Base-by-base conservation (phyloP, 2,113 vertebrate genomes). In the Rhadina sibilatrix region DNA sequence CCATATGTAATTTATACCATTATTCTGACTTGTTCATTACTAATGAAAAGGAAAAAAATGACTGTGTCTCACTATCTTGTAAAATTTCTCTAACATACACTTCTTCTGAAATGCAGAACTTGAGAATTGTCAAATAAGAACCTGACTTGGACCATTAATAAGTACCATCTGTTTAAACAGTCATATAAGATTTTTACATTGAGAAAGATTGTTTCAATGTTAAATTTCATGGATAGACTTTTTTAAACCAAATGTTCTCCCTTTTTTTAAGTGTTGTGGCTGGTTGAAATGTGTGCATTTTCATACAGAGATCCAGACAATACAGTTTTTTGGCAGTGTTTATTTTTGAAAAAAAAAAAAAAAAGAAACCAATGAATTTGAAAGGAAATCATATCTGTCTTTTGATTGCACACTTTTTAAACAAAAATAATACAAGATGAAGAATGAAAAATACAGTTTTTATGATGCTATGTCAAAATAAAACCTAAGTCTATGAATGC, bases 381-480 rank as follows among this genome's bases (percentile, higher is more conserved):
- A 97, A 88, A 97, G 93, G 84, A 93, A 83, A 77, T 85, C 6
- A 76, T 79, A 82, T 83, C 50, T 93, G 85, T 95, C 93, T 96
- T 96, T 94, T 44, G 66, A 98, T 96, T 98, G 96, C 96, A 97
- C 96, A 95, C 79, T 92, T 89, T 90, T 97, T 88, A 96, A 97
- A 96, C 66, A 95, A 97, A 95, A 94, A 93, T 94, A 80, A 93
- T 96, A 97, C 66, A 90, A 68, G 87, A n/a, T 83, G 93, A 72
- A 96, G 38, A 91, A 97, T 96, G 83, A 95, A 95, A 94, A 96
- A 85, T 85, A 81, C 42, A 78, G 52, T 69, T 91, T 89, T 90
- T 79, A 77, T 90, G 42, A 80, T 71, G 78, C 56, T 86, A 94
- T 30, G 92, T 95, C 89, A 96, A 96, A 64, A 94, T 95, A 95